phyloP scores from a whole-genome alignment of 2,797 vertebrate species.

The Myripristis jacobus region DNA sequence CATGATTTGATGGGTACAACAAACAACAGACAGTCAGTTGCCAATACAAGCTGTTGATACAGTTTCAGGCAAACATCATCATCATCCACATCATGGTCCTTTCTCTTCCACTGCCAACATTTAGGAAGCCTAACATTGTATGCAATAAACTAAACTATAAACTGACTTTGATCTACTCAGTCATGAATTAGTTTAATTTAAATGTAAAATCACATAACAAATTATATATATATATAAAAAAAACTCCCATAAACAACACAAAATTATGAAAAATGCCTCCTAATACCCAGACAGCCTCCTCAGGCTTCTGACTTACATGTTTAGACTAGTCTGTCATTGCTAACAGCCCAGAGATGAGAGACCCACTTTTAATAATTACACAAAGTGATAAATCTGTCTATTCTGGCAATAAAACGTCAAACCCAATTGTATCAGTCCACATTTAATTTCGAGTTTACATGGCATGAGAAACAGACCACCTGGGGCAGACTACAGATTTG shows the following conservation, averaged over 20 bases:
- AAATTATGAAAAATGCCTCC: conserved; percentile 21
- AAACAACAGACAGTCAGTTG: no score
- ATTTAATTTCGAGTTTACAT: conserved; percentile 18
- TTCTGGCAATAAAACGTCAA: conserved; percentile 26
- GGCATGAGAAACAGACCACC: conserved; percentile 1
- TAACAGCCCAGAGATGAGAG: conserved; percentile 28
- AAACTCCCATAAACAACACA: background rate
- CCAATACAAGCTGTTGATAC: no score
- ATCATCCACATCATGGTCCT: no score
- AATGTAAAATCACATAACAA: background rate
- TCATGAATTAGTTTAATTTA: background rate
- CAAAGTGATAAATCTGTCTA: conserved; percentile 46
- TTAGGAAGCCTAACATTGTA: no score
- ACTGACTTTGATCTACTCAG: no score
- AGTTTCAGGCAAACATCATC: no score
- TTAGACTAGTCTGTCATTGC: conserved; percentile 42
- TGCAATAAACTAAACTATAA: no score
- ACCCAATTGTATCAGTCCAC: background rate
- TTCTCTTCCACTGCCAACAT: no score
- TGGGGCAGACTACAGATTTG: conserved; percentile 10
- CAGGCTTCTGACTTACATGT: conserved; percentile 42
- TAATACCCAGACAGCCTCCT: conserved; percentile 27
- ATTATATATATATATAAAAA: background rate
- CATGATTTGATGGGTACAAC: no score
- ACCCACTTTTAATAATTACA: conserved; percentile 33